Percentiles rank a stretch among this genome's conserved stretches.
These are phyloP conservation scores for Cynopterus brachyotis DNA, from an alignment of 2,113 vertebrate species.

Conservation along the genomic window DNA sequence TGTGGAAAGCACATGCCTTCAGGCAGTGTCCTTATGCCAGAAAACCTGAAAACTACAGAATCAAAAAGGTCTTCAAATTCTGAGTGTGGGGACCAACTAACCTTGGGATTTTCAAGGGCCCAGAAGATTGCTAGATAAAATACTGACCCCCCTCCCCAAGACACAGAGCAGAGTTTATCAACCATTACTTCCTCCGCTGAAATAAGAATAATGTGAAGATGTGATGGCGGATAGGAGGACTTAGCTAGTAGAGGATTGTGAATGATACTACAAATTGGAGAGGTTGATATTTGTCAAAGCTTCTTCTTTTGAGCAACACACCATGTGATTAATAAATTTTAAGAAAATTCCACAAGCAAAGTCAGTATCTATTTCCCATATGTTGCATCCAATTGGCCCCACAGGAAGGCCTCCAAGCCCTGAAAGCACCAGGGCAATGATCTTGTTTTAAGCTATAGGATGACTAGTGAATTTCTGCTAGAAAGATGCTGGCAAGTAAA, in stretches of 20 bases:
- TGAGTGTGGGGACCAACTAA: background rate
- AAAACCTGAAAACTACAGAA: background rate
- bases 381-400: background rate
- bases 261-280: background rate
- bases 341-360: background rate
- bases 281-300: background rate
- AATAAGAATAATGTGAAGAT: background rate
- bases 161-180: background rate
- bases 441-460: background rate
- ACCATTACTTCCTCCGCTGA: background rate
- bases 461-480: background rate
- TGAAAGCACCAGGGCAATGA: background rate
- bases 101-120: background rate
- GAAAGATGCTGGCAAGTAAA: background rate
- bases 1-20: background rate
- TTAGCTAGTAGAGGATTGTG: background rate
- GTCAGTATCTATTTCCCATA: background rate
- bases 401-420: background rate
- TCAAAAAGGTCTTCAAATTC: background rate
- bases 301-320: background rate
- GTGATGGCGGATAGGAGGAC: accelerated
- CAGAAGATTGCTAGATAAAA: background rate
- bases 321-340: background rate
- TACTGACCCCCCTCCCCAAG: background rate
- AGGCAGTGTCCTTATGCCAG: background rate